Percentiles rank a stretch among this genome's conserved stretches.
Evolutionary conservation across 2,888 invertebrate genomes (phyloP).

Genomic region (Mechanitis messenoides): DNA sequence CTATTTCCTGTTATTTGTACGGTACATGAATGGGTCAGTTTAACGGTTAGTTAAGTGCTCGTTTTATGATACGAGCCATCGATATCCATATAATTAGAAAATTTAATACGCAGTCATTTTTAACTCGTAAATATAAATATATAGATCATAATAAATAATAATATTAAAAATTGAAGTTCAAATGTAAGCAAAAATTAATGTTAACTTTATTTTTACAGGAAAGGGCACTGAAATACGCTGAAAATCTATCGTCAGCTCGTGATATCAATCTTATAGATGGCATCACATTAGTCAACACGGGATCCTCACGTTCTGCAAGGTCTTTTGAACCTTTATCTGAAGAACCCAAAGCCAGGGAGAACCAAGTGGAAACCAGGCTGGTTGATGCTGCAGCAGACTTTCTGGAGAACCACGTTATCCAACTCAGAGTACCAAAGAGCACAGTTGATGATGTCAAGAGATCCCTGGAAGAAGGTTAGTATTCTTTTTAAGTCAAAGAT

Average conservation of each 20-base stretch:
- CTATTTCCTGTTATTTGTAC: background rate
- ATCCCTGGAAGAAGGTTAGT: constrained; percentile 87
- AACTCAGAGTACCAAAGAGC: constrained; percentile 85
- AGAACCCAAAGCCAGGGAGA: constrained; percentile 83
- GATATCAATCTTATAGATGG: constrained; percentile 78
- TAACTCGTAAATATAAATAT: no score
- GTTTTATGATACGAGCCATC: background rate
- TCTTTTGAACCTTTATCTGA: constrained; percentile 80
- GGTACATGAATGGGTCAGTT: constrained; percentile 1
- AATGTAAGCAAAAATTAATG: no score
- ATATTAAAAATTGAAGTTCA: no score
- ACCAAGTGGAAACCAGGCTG: constrained; percentile 83
- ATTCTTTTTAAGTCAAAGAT: background rate
- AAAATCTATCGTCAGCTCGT: constrained; percentile 68
- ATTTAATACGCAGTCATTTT: no score
- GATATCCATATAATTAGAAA: no score
- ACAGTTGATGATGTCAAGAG: constrained; percentile 85
- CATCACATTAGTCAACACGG: constrained; percentile 71
- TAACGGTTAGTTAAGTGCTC: constrained; percentile 6
- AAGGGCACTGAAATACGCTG: constrained; percentile 82
- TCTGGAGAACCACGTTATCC: constrained; percentile 86
- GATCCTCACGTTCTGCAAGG: constrained; percentile 75
- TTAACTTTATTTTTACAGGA: constrained; percentile 69
- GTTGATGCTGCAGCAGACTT: constrained; percentile 86
- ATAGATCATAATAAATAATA: no score